Percentiles rank a stretch among this genome's conserved stretches.
These are phyloP conservation scores for Sepiola atlantica DNA, from an alignment of 2,888 invertebrate species.

Conservation along the genomic window DNA sequence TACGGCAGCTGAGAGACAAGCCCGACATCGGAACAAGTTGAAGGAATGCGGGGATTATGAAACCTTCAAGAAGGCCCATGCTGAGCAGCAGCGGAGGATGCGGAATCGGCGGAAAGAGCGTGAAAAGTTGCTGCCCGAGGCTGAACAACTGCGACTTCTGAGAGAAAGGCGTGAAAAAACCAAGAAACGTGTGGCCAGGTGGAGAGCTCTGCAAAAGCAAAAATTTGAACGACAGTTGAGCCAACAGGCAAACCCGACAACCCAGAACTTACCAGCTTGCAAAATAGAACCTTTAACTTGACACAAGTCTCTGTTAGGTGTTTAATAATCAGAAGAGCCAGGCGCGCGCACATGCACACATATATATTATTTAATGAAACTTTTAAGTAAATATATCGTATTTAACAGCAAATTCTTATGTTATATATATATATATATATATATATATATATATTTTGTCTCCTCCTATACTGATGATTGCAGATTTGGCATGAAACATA, in stretches of 20 bases:
- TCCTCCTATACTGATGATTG: too few species aligned
- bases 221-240: background rate
- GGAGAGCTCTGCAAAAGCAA: background rate
- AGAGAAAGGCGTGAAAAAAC: constrained; percentile 9
- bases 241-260: background rate
- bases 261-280: background rate
- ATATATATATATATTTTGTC: too few species aligned
- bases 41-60: background rate
- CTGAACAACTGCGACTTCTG: background rate
- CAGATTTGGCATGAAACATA: too few species aligned
- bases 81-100: background rate
- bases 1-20: background rate
- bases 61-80: constrained; percentile 32
- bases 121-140: background rate
- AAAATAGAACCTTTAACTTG: background rate
- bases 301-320: background rate
- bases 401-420: background rate
- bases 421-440: too few species aligned
- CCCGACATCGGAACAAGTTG: background rate
- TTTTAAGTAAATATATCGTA: background rate
- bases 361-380: background rate
- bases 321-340: background rate
- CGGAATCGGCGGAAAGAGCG: background rate
- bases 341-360: background rate
- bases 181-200: constrained; percentile 1